Base-by-base conservation (phyloP, 2,113 vertebrate genomes). In the Dromas ardeola region DNA sequence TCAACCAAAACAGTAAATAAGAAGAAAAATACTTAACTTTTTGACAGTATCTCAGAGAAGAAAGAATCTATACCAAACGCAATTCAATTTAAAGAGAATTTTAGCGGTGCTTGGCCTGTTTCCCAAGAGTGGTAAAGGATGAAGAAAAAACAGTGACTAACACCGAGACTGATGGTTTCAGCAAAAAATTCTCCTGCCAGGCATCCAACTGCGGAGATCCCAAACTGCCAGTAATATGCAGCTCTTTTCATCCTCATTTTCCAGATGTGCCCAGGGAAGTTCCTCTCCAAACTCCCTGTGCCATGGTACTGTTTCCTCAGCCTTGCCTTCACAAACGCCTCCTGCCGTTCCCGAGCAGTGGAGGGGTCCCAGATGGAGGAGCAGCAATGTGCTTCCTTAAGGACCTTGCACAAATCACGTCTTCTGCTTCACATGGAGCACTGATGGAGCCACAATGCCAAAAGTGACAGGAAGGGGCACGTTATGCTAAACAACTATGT, bases 401-500 rank as follows among this genome's bases (percentile, higher is more conserved):
- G 1, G 3, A 30, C 45, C 67, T 80, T 5, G 17, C 3, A 11
- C 10, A 77, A 38, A 50, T n/a, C 17, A 2, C 2, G 0, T 40
- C 9, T 5, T n/a, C 78, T 78, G 27, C 66, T 65, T 67, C 27
- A 2, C 10, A 1, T 0, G 53, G 63, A 84, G 23, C 72, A 25
- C 0, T 27, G 20, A n/a, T 6, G 47, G 25, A 61, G 49, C 61
- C 83, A 38, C 6, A 1, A 17, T 29, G 12, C 58, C 76, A 8
- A 15, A 65, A n/a, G 17, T 23, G 47, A 49, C 45, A 55, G 45
- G 55, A 78, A 71, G 29, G n/a, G 56, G 10, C 21, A 25, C 0
- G 2, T 32, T 32, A 13, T 0, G 8, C 40, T 66, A 1, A 59
- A 27, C 15, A 15, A 2, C 14, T 3, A 3, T 2, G 7, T 66